phyloP scores from a whole-genome alignment of 2,113 vertebrate genomes.

The Antechinus flavipes region DNA sequence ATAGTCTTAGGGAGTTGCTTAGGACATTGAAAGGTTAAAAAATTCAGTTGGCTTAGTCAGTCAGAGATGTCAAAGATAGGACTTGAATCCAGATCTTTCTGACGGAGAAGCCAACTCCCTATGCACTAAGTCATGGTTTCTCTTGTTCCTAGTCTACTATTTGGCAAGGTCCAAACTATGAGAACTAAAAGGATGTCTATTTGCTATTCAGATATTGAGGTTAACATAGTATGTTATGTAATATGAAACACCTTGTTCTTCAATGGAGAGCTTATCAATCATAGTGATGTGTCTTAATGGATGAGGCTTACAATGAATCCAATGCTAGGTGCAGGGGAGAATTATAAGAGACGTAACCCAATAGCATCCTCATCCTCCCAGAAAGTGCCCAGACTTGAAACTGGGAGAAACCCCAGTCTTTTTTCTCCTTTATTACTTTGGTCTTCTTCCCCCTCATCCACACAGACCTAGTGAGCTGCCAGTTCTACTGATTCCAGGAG shows the following conservation, averaged over 20 bases:
- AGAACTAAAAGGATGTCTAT: conserved; percentile 32
- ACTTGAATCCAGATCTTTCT: not conserved
- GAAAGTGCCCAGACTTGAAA: not conserved
- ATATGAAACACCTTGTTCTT: not conserved
- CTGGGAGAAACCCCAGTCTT: not conserved
- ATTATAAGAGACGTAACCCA: conserved; percentile 16
- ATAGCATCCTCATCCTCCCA: conserved; percentile 39
- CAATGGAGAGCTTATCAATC: not conserved
- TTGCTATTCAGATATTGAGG: conserved; percentile 15
- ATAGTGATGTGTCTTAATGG: not conserved
- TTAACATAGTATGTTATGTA: conserved; percentile 14
- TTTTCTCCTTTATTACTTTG: not conserved
- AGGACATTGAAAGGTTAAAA: not conserved
- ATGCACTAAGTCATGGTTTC: not conserved
- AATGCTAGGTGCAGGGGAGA: not conserved
- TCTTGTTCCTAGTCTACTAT: conserved; percentile 51
- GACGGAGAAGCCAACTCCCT: not conserved
- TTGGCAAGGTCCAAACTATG: not conserved
- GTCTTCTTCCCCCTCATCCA: not conserved
- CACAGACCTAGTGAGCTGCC: not conserved
- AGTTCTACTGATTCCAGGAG: not conserved
- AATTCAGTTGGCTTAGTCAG: not conserved
- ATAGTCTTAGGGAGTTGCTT: not conserved
- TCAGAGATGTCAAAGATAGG: not conserved
- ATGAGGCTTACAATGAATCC: not conserved